phyloP scores from a whole-genome alignment of 2,888 invertebrate species.

The Clanis bilineata region DNA sequence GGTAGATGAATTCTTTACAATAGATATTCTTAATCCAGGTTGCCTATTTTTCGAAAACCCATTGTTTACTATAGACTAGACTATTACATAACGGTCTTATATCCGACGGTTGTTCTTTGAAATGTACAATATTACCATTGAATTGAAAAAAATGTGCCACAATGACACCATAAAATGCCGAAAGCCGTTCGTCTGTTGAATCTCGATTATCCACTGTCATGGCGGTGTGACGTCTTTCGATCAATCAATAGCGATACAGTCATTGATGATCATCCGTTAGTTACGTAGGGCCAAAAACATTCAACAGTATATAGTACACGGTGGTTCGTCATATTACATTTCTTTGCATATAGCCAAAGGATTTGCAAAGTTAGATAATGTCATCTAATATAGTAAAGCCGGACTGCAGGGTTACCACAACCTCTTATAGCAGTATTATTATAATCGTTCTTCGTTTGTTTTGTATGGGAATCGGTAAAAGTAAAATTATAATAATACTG shows the following conservation, averaged over 20 bases:
- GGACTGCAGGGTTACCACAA: too few relatives aligned
- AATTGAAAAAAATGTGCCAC: conserved; percentile 14
- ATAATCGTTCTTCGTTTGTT: too few relatives aligned
- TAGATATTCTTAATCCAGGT: background rate
- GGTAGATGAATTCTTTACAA: background rate
- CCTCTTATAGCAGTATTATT: too few relatives aligned
- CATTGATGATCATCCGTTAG: background rate
- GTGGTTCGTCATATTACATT: too few relatives aligned
- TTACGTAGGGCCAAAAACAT: background rate
- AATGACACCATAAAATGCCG: conserved; percentile 12
- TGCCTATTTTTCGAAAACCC: background rate
- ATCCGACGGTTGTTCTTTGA: conserved; percentile 19
- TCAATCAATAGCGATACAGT: background rate
- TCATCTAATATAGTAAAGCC: too few relatives aligned
- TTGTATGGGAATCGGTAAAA: too few relatives aligned
- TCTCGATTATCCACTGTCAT: background rate
- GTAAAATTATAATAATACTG: too few relatives aligned
- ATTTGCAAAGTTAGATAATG: too few relatives aligned
- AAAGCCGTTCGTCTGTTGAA: conserved; percentile 5
- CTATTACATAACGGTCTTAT: conserved; percentile 15
- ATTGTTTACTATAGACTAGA: conserved; percentile 1
- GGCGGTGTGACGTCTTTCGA: background rate
- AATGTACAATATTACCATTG: conserved; percentile 20
- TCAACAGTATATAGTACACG: background rate
- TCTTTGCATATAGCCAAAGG: too few relatives aligned